A percentile compares a stretch with the other conserved stretches of the same genome.
These are phyloP conservation scores for Rhegmatorhina hoffmannsi DNA, from an alignment of 2,113 vertebrate species.

Conservation along the genomic window DNA sequence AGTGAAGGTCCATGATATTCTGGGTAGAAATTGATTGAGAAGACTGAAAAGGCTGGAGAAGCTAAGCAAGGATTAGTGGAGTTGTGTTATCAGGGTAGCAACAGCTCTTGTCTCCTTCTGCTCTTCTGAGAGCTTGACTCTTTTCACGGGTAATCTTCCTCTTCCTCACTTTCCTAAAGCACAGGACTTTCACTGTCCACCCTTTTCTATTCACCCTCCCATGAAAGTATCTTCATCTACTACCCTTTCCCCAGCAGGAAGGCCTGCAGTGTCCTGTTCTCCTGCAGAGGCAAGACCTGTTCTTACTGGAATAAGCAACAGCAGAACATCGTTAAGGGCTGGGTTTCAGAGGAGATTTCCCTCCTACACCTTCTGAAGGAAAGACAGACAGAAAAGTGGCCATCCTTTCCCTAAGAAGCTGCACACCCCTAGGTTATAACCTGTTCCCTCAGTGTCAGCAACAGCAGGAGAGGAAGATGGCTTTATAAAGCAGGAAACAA, in stretches of 20 bases:
- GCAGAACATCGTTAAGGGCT: not conserved
- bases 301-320: not conserved
- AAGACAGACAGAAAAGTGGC: not conserved
- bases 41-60: constrained; percentile 21
- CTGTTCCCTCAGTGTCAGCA: not conserved
- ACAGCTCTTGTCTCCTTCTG: not conserved
- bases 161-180: not conserved
- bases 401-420: not conserved
- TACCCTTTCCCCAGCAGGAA: not conserved
- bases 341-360: not conserved
- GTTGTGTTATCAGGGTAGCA: not conserved
- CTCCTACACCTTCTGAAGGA: not conserved
- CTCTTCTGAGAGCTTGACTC: not conserved
- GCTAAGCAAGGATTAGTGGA: not conserved
- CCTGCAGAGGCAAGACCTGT: not conserved
- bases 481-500: constrained; percentile 28
- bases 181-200: not conserved
- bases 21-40: constrained; percentile 3
- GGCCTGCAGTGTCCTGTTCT: not conserved
- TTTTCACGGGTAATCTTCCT: not conserved
- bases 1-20: constrained; percentile 28
- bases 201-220: not conserved
- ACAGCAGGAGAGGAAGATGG: not conserved
- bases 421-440: not conserved
- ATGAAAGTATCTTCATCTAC: not conserved